A percentile compares a stretch with the other conserved stretches of the same genome.
These are phyloP conservation scores for Steinernema carpocapsae DNA, from an alignment of 2,888 invertebrate genomes.

Conservation along the genomic window DNA sequence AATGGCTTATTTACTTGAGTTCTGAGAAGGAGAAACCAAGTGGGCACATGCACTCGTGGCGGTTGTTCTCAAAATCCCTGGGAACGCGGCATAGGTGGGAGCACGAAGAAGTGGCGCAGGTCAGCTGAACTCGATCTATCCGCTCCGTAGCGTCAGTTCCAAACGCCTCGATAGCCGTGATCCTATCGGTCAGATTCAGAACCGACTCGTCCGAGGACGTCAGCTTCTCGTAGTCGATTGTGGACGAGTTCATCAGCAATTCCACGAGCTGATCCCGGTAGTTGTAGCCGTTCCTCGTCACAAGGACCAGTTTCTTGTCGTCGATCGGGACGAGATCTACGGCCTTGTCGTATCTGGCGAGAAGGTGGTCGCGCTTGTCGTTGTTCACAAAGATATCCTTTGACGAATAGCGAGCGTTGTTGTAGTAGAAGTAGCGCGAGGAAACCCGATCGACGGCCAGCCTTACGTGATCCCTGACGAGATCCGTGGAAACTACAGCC, in stretches of 20 bases:
- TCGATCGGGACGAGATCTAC: constrained; percentile 14
- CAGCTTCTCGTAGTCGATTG: constrained; percentile 31
- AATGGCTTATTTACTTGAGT: constrained; percentile 26
- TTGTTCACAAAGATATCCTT: constrained; percentile 43
- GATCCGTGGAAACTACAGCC: constrained; percentile 40
- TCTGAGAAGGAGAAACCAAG: constrained; percentile 34
- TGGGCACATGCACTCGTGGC: constrained; percentile 44
- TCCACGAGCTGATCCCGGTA: constrained; percentile 27
- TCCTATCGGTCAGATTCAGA: constrained; percentile 3
- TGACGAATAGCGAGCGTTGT: constrained; percentile 46
- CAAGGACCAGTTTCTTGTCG: constrained; percentile 27
- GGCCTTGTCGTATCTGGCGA: constrained; percentile 9
- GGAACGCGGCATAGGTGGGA: constrained; percentile 41
- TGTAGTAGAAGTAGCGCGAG: constrained; percentile 44
- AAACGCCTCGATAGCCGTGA: constrained; percentile 29
- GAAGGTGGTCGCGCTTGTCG: constrained; percentile 38
- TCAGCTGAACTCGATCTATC: constrained; percentile 18
- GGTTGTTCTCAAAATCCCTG: constrained; percentile 19
- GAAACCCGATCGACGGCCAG: constrained; percentile 38
- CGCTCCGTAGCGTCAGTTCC: constrained; percentile 35
- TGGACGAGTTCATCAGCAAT: constrained; percentile 27
- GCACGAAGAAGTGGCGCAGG: constrained; percentile 31
- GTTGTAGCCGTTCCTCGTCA: constrained; percentile 28
- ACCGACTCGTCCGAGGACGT: constrained; percentile 13
- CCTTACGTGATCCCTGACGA: constrained; percentile 35